Evolutionary conservation across 1,140 invertebrate genomes (phyloP), one percentile per base, ranked within the genome.

Genomic region (Drosophila dunni): DNA sequence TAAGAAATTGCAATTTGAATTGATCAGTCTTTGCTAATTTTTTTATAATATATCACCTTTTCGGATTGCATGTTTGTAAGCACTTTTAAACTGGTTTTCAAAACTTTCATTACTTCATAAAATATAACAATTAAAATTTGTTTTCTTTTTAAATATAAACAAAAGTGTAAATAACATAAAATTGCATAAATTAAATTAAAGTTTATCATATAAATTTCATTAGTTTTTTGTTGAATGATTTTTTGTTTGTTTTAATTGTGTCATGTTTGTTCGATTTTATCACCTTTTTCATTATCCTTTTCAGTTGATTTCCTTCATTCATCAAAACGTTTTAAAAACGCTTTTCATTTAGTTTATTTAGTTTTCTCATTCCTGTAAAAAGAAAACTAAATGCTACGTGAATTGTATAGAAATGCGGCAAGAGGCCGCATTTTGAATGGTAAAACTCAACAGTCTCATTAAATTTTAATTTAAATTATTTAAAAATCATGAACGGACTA

Each of bases 141-240:
- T 68, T 64, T 73, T 78, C 64, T 29, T 29, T 29, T 29, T 29
- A 29, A 29, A 85, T 78, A 85, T 81, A 84, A 86, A 86, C 56
- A 67, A 89, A 86, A 89, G 81, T 79, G 75, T 84, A 81, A 86
- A 77, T 89, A 86, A 86, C 83, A 86, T 83, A 88, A 86, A 86
- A 86, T 66, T 88, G 79, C 76, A 86, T 88, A 77, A 86, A 78
- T 75, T 69, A 74, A 88, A 86, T 68, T 40, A 74, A 88, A 88
- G 75, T 78, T 76, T 66, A 58, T 88, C 11, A 70, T 79, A 82
- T 46, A 64, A 61, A 79, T 74, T 24, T 48, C 46, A 53, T 65
- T 67, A 46, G 53, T 65, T 24, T 24, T 67, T 62, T 58, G 63
- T 61, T 36, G 75, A 29, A 29, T 29, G 3, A 29, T 29, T 29